These are phyloP conservation scores for Desmophyllum pertusum DNA, from an alignment of 92 coral and sea anemone genomes.

Conservation along the genomic window DNA sequence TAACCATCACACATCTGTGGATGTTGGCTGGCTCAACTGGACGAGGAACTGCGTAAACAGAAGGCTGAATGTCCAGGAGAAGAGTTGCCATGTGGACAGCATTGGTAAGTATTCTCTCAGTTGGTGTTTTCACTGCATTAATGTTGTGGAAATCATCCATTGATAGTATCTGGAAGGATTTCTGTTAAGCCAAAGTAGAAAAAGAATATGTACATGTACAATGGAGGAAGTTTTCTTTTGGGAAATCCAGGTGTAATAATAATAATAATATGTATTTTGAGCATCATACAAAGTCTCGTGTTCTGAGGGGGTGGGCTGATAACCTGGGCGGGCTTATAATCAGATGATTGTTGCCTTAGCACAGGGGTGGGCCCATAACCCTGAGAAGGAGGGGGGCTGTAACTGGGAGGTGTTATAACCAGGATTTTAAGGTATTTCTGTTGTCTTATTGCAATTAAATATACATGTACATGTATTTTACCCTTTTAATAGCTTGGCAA, in stretches of 20 bases:
- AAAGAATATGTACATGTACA: not conserved
- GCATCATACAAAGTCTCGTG: not conserved
- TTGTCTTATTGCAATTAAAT: too few species aligned
- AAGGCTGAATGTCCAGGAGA: constrained; percentile 30
- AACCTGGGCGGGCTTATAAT: not conserved
- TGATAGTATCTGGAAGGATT: constrained; percentile 54
- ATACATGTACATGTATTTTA: not conserved
- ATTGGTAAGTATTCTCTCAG: constrained; percentile 50
- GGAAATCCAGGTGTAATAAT: not conserved
- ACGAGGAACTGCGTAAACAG: constrained; percentile 38
- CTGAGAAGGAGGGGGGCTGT: too few species aligned
- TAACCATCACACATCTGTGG: constrained; percentile 55
- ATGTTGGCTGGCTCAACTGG: constrained; percentile 29
- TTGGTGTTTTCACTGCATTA: constrained; percentile 55
- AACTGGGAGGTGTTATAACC: too few species aligned
- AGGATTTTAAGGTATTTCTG: too few species aligned
- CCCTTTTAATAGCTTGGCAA: constrained; percentile 42
- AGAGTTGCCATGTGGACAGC: constrained; percentile 74
- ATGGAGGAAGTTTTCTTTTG: not conserved
- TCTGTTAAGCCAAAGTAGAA: constrained; percentile 35
- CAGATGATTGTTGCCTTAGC: not conserved
- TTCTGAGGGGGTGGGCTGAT: not conserved
- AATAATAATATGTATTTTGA: not conserved
- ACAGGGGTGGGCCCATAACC: not conserved
- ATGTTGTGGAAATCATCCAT: constrained; percentile 75